Conservation (phyloP, 2,888 invertebrate species). For the Glaucopsyche alexis region DNA sequence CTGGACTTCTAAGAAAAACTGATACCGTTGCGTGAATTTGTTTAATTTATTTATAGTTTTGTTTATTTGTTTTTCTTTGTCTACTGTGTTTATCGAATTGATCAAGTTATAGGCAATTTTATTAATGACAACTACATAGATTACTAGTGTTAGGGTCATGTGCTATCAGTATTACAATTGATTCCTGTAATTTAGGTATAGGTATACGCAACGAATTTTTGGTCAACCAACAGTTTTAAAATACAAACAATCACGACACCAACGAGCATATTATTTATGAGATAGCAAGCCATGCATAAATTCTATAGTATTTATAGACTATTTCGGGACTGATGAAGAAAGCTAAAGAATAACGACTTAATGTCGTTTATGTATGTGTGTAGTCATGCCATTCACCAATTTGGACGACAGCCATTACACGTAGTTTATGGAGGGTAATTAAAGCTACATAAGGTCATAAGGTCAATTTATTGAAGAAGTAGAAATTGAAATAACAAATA, state of each 20-base stretch:
- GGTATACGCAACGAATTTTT: neutral
- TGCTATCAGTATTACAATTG: too few species aligned
- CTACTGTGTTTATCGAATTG: neutral
- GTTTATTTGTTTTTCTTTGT: neutral
- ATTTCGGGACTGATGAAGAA: neutral
- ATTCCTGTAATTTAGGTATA: neutral
- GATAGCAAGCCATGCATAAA: neutral
- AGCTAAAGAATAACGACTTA: neutral
- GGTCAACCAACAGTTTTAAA: neutral
- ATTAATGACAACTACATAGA: neutral
- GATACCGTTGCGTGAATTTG: conserved; percentile 1
- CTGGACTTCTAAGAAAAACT: conserved; percentile 13
- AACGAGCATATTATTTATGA: neutral
- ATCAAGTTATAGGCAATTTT: too few species aligned
- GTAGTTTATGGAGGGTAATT: conserved; percentile 8
- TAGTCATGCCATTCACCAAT: conserved; percentile 23
- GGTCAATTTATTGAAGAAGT: neutral
- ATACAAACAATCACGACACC: neutral
- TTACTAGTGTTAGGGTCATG: neutral
- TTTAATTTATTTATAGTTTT: neutral
- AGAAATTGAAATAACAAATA: neutral
- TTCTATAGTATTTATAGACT: neutral
- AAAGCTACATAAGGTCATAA: neutral
- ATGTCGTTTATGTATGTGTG: conserved; percentile 12
- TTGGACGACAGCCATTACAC: conserved; percentile 20